phyloP scores from a whole-genome alignment of 64 coral and sea anemone species.

The Cladopsammia gracilis region DNA sequence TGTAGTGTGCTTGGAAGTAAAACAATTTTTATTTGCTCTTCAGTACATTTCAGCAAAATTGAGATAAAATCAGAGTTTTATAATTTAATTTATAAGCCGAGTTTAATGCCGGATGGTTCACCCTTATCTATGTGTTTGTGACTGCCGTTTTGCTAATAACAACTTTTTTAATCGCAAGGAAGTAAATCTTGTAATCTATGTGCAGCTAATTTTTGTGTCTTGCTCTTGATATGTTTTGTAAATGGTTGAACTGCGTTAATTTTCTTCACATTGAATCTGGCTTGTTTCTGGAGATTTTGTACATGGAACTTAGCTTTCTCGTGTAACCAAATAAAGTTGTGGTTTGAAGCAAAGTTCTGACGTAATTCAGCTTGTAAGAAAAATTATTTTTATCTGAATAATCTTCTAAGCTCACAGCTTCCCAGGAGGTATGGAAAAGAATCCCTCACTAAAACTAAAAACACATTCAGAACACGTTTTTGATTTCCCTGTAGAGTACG shows the following conservation, averaged over 20 bases:
- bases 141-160: neutral
- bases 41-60: neutral
- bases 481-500: no score
- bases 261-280: neutral
- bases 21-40: neutral
- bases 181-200: neutral
- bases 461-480: no score
- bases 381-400: no score
- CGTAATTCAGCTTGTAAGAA: no score
- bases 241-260: neutral
- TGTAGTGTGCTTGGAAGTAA: neutral
- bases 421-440: no score
- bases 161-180: neutral
- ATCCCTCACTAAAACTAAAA: no score
- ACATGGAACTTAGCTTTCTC: neutral
- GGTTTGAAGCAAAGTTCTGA: neutral
- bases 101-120: no score
- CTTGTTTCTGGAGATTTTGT: neutral
- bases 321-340: constrained; percentile 15
- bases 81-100: no score
- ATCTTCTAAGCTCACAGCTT: no score
- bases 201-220: neutral
- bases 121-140: no score
- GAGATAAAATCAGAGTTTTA: neutral
- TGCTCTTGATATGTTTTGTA: neutral